phyloP scores from a whole-genome alignment of 2,888 invertebrate species.

The Lithophane semibrunnea region DNA sequence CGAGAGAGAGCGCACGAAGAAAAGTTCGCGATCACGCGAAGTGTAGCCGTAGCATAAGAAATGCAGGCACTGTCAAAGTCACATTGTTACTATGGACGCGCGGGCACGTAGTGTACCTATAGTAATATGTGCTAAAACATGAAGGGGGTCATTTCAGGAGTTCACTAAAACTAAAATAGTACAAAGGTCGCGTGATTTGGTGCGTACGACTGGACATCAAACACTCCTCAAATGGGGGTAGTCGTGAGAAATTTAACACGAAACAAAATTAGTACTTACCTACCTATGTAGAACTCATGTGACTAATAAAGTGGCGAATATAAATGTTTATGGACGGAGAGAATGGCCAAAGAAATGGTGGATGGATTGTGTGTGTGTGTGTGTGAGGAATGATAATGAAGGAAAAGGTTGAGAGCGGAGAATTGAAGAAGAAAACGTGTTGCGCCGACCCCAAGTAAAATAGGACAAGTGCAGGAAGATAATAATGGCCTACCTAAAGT shows the following conservation, averaged over 20 bases:
- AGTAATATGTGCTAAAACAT: not conserved
- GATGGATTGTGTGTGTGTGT: not conserved
- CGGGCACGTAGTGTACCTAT: not conserved
- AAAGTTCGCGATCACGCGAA: too few relatives aligned
- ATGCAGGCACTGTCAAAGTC: not conserved
- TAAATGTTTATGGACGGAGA: not conserved
- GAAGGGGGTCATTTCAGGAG: constrained; percentile 13
- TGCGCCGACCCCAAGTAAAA: not conserved
- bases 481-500: not conserved
- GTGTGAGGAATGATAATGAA: not conserved
- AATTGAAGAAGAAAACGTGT: not conserved
- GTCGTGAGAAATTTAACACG: constrained; percentile 22
- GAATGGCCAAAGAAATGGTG: not conserved
- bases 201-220: constrained; percentile 50
- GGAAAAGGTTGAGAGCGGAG: not conserved
- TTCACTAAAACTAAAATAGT: constrained; percentile 47
- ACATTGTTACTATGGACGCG: not conserved
- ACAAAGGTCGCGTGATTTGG: constrained; percentile 43
- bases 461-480: not conserved
- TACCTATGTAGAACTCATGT: not conserved
- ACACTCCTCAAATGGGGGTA: constrained; percentile 14
- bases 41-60: too few relatives aligned
- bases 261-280: constrained; percentile 5
- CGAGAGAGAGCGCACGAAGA: too few relatives aligned
- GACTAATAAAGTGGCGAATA: not conserved